Evolutionary conservation across 2,888 invertebrate genomes (phyloP), one percentile per base, ranked within the genome.

Genomic region (Meandrusa payeni): DNA sequence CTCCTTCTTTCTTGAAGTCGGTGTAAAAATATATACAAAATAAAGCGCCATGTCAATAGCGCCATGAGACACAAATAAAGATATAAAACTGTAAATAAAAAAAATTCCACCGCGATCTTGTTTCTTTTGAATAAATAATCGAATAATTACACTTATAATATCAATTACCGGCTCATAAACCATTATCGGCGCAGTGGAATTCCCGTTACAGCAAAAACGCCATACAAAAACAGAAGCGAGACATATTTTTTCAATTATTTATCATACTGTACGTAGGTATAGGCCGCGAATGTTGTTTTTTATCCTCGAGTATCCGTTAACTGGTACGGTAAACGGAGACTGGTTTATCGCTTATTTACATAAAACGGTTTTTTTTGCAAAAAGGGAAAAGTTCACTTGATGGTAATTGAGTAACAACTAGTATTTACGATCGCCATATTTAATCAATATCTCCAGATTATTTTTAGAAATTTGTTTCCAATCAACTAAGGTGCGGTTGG

Each of bases 321-420:
- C 43, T 23, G 41, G 38, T 50, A 57, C 55, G 46, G 57, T 55
- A 57, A 51, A 49, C 43, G 37, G 31, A 15, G 43, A 54, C 57
- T 48, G 57, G 57, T 57, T 55, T 49, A 32, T 24, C 42, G 41
- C 43, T 24, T 29, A 36, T 46, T 48, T 41, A 38, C 33, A 51
- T 44, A n/a, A n/a, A n/a, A n/a, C n/a, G n/a, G n/a, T n/a, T n/a
- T n/a, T n/a, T n/a, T n/a, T n/a, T n/a, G n/a, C n/a, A n/a, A n/a
- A n/a, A n/a, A n/a, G n/a, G n/a, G n/a, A n/a, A n/a, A n/a, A n/a
- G n/a, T n/a, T n/a, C n/a, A n/a, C n/a, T n/a, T n/a, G n/a, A n/a
- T n/a, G n/a, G n/a, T n/a, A n/a, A n/a, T n/a, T n/a, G n/a, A n/a
- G n/a, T n/a, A n/a, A n/a, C n/a, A n/a, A n/a, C n/a, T n/a, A n/a